Percentiles rank a stretch among this genome's conserved stretches.
Conservation (phyloP, 2,113 vertebrate species). For the Psammodynastes pulverulentus region DNA sequence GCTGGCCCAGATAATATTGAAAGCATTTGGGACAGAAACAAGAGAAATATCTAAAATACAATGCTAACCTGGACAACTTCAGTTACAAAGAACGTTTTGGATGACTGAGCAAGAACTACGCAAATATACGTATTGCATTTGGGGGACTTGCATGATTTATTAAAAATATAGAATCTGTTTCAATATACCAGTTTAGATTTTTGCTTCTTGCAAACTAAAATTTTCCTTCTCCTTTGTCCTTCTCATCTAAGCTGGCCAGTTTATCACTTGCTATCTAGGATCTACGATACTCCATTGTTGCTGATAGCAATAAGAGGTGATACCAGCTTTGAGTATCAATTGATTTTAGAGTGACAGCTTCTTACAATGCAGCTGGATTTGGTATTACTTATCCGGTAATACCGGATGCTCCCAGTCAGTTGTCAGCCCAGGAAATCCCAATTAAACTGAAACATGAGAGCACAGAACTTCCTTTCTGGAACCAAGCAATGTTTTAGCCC, state of each 20-base stretch:
- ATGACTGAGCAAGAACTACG: neutral
- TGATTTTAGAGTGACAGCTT: neutral
- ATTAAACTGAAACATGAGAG: slow-evolving; percentile 15
- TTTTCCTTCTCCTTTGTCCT: neutral
- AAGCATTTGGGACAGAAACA: neutral
- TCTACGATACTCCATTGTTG: neutral
- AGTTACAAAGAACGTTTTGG: neutral
- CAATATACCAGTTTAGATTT: neutral
- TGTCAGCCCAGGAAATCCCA: accelerated
- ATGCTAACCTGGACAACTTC: neutral
- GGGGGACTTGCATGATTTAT: neutral
- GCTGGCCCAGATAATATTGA: neutral
- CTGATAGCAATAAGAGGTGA: neutral
- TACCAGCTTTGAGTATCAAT: neutral
- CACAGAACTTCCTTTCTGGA: neutral
- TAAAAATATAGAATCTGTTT: neutral
- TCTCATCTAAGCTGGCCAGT: neutral
- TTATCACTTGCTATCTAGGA: neutral
- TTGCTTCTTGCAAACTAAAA: neutral
- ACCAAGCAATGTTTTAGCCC: neutral
- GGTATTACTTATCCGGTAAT: neutral
- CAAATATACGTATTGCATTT: neutral
- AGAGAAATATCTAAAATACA: neutral
- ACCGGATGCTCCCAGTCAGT: neutral
- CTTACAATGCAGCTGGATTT: slow-evolving; percentile 6